Evolutionary conservation across 2,113 vertebrate species (phyloP), one percentile per base, ranked within the genome.

Genomic region (Smithornis capensis): DNA sequence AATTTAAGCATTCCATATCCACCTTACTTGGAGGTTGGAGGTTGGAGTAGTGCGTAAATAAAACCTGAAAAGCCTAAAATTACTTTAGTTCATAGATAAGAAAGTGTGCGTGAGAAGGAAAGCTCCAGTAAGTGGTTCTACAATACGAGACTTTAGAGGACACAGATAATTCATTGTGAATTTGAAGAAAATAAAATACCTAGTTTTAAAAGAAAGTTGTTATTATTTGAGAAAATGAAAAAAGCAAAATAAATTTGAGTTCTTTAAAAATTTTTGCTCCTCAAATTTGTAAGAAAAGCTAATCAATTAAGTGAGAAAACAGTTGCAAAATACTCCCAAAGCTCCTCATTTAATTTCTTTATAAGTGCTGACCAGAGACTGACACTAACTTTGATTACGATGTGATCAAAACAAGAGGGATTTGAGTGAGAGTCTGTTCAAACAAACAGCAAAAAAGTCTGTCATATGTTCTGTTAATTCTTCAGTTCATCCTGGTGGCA

Each of bases 31-130:
- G 6, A 4, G 2, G 19, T 5, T 37, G 18, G 10, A 3, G 10
- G 6, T 6, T 5, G 3, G 0, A 17, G 7, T 44, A 9, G 3
- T 3, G 1, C 35, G 7, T 15, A 63, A 78, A 75, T 40, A 57
- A 79, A 75, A 16, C 3, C 15, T 23, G 5, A 78, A 68, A 17
- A 0, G 7, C 5, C 6, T 3, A 49, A 28, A 27, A 50, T 50
- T 47, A 3, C 18, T 56, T 64, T 52, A 44, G 4, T 57, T 75
- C 21, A 18, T 10, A 38, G 13, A 11, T 25, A 33, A 4, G 9
- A 69, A 88, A 19, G 1, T 3, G 1, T 33, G 2, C 27, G 6
- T 37, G n/a, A 6, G 85, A 67, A 12, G 5, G 5, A 70, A 5
- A 80, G 5, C 4, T 67, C 33, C 25, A 33, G 16, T 7, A 42